Evolutionary conservation across 2,888 invertebrate species (phyloP).

Genomic region (Sisyra terminalis): DNA sequence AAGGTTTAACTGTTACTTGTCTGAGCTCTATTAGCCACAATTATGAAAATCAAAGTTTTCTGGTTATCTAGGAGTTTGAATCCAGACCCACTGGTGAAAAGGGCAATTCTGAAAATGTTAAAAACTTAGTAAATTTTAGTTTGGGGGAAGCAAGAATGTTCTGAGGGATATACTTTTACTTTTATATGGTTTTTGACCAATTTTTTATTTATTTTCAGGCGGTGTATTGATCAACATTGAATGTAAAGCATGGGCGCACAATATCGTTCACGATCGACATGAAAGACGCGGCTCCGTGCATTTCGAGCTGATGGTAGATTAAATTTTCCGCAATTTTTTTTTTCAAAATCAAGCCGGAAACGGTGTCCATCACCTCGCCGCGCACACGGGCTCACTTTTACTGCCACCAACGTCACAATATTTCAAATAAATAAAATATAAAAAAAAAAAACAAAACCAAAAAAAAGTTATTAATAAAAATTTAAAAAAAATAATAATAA

Average conservation of each 20-base stretch:
- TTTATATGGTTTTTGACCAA: neutral
- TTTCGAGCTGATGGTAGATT: conserved; percentile 89
- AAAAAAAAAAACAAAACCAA: conserved; percentile 2
- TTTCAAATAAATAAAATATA: conserved; percentile 2
- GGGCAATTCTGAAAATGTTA: too few species aligned
- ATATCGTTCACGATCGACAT: conserved; percentile 72
- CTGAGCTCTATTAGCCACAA: too few species aligned
- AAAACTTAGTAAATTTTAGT: too few species aligned
- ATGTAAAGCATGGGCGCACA: conserved; percentile 86
- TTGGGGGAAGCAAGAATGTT: too few species aligned
- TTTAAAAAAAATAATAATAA: conserved; percentile 2
- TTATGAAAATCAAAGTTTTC: too few species aligned
- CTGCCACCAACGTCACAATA: conserved; percentile 8
- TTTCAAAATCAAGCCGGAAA: conserved; percentile 11
- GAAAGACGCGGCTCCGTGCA: conserved; percentile 86
- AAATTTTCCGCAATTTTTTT: conserved; percentile 21
- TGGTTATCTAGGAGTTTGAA: too few species aligned
- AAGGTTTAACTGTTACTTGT: too few species aligned
- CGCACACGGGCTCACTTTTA: conserved; percentile 6
- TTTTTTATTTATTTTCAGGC: conserved; percentile 31
- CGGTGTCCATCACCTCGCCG: conserved; percentile 8
- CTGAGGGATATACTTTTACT: too few species aligned
- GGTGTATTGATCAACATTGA: conserved; percentile 84
- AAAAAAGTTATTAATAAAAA: conserved; percentile 3
- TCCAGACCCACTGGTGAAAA: too few species aligned